Evolutionary conservation across 2,888 invertebrate genomes (phyloP), one percentile per base, ranked within the genome.

Genomic region (Rhamphomyia laevipes): DNA sequence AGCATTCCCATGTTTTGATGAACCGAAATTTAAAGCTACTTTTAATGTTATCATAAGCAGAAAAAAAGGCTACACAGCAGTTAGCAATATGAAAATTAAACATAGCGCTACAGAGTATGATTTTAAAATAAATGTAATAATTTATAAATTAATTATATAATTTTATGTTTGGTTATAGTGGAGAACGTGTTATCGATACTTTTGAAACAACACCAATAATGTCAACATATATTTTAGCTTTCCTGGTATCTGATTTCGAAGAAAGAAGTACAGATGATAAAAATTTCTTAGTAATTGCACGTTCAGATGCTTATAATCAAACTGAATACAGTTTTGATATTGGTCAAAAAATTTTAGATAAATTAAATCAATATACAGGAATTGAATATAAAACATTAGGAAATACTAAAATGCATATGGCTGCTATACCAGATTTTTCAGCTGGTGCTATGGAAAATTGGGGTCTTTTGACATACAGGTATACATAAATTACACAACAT

Each of bases 401-500:
- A 2, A 71, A 84, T 50, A 73, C 80, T 6, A 90, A 90, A 64
- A 75, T 90, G 66, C 86, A 91, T 61, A 80, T 90, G 61, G 80
- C 89, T n/a, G 90, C 88, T 2, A 76, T 93, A 51, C 83, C 88
- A 0, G 87, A 91, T 63, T 90, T 91, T 64, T 76, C 77, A 43
- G 82, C 85, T 54, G 87, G 86, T 42, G 91, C 91, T 47, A 91
- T 92, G 91, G 90, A 91, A 64, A 92, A 93, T 64, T 92, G 91
- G 90, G 92, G 91, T 7, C 72, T 92, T 21, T 76, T 90, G 7
- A 90, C 86, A 3, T 92, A 85, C 71, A 70, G 83, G 23, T 27
- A 27, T 27, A 9, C 4, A 9, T 21, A 21, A 21, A 21, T 21
- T 21, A 21, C 21, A n/a, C n/a, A n/a, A n/a, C n/a, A n/a, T n/a